A percentile compares a stretch with the other conserved stretches of the same genome.
Evolutionary conservation across 2,888 invertebrate species (phyloP).

Genomic region (Cataglyphis rosenhaueri): DNA sequence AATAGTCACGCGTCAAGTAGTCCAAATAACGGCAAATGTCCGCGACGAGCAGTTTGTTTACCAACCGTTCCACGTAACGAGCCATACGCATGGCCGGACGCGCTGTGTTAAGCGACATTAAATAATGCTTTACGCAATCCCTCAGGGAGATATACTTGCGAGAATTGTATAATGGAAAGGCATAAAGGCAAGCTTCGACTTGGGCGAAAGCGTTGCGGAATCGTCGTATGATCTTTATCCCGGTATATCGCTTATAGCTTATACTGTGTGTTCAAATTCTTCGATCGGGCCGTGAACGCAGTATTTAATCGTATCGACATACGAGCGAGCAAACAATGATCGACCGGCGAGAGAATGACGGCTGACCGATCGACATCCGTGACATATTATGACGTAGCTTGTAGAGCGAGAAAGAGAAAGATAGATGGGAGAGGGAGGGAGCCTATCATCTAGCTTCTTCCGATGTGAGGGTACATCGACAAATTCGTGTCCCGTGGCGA

Average conservation of each 20-base stretch:
- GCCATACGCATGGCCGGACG: background rate
- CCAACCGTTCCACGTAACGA: slow-evolving; percentile 25
- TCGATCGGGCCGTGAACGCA: slow-evolving; percentile 42
- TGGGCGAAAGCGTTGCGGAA: slow-evolving; percentile 32
- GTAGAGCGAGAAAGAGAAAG: background rate
- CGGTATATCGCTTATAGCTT: background rate
- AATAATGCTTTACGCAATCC: slow-evolving; percentile 38
- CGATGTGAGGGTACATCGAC: slow-evolving; percentile 63
- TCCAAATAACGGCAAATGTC: slow-evolving; percentile 17
- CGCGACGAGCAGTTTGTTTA: slow-evolving; percentile 14
- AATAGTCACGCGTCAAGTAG: slow-evolving; percentile 33
- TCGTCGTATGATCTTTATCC: slow-evolving; percentile 45
- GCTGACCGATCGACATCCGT: slow-evolving; percentile 56
- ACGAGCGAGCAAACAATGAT: slow-evolving; percentile 61
- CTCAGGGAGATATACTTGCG: slow-evolving; percentile 9
- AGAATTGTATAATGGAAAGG: slow-evolving; percentile 37
- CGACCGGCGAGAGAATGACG: slow-evolving; percentile 52
- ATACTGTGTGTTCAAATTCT: slow-evolving; percentile 24
- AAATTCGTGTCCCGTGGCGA: slow-evolving; percentile 78
- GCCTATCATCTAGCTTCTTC: slow-evolving; percentile 38
- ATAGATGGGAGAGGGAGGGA: background rate
- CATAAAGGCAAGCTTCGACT: slow-evolving; percentile 21
- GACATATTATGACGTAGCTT: slow-evolving; percentile 46
- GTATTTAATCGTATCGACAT: slow-evolving; percentile 61
- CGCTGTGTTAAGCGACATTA: slow-evolving; percentile 30